Evolutionary conservation across 2,797 vertebrate genomes (phyloP).

Genomic region (Margarornis squamiger): DNA sequence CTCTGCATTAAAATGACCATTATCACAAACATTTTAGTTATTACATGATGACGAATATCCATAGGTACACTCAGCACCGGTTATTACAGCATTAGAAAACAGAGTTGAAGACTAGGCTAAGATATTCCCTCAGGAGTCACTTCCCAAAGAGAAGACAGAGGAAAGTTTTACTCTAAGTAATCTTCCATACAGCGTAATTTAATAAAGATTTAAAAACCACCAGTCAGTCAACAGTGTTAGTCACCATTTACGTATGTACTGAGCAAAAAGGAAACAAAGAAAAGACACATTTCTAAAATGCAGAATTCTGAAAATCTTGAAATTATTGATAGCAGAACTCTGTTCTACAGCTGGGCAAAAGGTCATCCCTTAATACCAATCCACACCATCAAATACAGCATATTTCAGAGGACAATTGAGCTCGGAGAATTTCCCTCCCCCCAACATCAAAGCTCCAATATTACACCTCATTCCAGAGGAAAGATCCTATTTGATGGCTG

Average conservation of each 20-base stretch:
- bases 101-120: not conserved
- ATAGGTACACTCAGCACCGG: not conserved
- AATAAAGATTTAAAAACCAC: not conserved
- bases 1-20: not conserved
- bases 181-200: not conserved
- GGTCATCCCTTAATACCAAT: fast-evolving
- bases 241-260: fast-evolving
- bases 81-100: not conserved
- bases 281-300: not conserved
- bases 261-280: not conserved
- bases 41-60: not conserved
- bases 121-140: not conserved
- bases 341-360: not conserved
- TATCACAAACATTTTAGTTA: not conserved
- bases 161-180: not conserved
- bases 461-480: no score
- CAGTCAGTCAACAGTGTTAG: not conserved
- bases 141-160: not conserved
- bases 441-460: no score
- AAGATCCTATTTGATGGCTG: no score
- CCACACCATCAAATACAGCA: no score
- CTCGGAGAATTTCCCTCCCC: no score
- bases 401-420: no score
- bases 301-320: not conserved
- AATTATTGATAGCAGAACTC: not conserved